Percentiles rank a stretch among this genome's conserved stretches.
phyloP scores from a whole-genome alignment of 2,113 vertebrate genomes.

The Pteronura brasiliensis region DNA sequence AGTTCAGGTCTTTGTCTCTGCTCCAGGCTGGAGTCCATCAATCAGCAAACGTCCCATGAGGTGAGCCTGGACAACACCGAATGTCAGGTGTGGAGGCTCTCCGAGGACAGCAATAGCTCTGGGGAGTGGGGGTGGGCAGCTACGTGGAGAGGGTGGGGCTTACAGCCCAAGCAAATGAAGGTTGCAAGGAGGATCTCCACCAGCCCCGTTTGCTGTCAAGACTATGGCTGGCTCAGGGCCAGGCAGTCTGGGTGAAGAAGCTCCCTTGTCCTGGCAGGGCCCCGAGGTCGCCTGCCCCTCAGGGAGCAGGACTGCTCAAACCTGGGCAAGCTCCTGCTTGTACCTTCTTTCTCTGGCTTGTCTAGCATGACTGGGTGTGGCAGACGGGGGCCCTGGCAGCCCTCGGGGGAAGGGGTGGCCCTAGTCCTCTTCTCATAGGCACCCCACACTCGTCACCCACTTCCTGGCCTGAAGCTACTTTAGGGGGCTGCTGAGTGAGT shows the following conservation, averaged over 20 bases:
- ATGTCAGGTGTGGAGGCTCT: neutral
- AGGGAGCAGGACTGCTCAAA: neutral
- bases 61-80: neutral
- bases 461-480: neutral
- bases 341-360: too few relatives aligned
- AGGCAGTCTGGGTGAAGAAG: too few relatives aligned
- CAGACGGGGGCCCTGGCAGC: neutral
- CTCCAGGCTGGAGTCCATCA: neutral
- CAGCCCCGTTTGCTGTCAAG: neutral
- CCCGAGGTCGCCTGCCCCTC: neutral
- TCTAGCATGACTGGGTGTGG: neutral
- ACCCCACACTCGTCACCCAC: neutral
- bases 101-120: neutral
- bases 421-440: neutral
- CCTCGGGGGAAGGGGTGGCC: too few relatives aligned
- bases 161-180: neutral
- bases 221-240: neutral
- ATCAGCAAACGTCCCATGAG: neutral
- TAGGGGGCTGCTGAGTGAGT: neutral
- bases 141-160: neutral
- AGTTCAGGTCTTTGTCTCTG: neutral
- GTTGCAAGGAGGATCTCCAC: neutral
- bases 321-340: neutral
- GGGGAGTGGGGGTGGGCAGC: neutral
- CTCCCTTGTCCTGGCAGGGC: neutral